Evolutionary conservation across 2,888 invertebrate species (phyloP).

Genomic region (Watsonalla binaria): DNA sequence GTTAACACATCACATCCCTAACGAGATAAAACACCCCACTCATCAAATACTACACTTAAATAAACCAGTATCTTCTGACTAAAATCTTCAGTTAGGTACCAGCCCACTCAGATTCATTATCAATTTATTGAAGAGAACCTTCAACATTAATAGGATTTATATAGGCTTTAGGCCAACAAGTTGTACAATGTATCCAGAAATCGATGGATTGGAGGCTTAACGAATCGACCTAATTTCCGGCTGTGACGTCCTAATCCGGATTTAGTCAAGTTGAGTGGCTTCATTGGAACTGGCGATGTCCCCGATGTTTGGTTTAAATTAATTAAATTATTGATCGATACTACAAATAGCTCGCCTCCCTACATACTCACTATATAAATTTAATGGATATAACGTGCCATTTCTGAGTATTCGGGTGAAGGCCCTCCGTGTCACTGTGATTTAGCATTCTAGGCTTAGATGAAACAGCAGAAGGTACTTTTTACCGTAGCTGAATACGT

Average conservation of each 20-base stretch:
- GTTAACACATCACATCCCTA: no score
- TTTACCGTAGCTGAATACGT: no score
- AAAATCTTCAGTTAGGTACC: no score
- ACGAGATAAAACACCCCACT: no score
- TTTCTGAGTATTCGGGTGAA: neutral
- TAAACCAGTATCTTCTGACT: no score
- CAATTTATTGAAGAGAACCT: no score
- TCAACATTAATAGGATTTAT: neutral
- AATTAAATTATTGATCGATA: slow-evolving; percentile 22
- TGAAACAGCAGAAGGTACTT: no score
- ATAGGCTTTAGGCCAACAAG: neutral
- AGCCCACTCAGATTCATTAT: no score
- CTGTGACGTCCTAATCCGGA: slow-evolving; percentile 37
- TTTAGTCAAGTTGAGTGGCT: slow-evolving; percentile 34
- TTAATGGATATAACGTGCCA: neutral
- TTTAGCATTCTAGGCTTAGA: no score
- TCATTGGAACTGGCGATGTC: slow-evolving; percentile 15
- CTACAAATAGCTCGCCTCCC: slow-evolving; percentile 2
- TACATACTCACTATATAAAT: neutral
- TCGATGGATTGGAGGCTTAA: slow-evolving; percentile 2
- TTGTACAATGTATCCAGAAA: neutral
- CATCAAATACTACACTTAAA: no score
- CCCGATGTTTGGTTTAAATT: slow-evolving; percentile 24
- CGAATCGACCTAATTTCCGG: slow-evolving; percentile 42
- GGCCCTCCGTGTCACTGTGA: no score